Evolutionary conservation across 1,140 invertebrate genomes (phyloP).

Genomic region (Episyrphus balteatus): DNA sequence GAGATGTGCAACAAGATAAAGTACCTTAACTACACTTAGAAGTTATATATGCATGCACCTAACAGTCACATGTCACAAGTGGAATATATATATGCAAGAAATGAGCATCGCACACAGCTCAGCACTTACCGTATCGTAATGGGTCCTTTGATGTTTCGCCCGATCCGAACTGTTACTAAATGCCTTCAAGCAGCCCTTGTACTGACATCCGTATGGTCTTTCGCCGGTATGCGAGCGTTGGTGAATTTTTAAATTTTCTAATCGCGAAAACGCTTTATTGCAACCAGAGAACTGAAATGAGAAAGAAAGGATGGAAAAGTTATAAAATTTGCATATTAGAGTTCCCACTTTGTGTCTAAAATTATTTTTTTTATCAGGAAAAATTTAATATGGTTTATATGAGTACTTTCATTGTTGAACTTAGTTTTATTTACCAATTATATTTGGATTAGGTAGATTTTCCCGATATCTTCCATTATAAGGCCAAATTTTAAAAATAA

Average conservation of each 20-base stretch:
- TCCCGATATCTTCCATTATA: too few species aligned
- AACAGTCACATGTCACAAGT: not conserved
- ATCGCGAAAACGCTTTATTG: slow-evolving; percentile 82
- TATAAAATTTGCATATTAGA: slow-evolving; percentile 10
- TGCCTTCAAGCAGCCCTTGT: slow-evolving; percentile 75
- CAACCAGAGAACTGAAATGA: slow-evolving; percentile 76
- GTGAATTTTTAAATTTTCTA: slow-evolving; percentile 95
- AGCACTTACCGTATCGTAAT: slow-evolving; percentile 80
- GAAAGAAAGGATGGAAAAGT: slow-evolving; percentile 16
- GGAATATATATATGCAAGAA: not conserved
- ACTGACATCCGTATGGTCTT: slow-evolving; percentile 76
- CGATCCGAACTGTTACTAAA: slow-evolving; percentile 96
- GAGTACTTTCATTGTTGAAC: too few species aligned
- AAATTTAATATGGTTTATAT: too few species aligned
- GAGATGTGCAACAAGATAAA: not conserved
- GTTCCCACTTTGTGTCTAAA: too few species aligned
- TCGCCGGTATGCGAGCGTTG: slow-evolving; percentile 88
- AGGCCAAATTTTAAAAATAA: too few species aligned
- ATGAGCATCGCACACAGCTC: not conserved
- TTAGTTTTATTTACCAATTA: too few species aligned
- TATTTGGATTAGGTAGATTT: too few species aligned
- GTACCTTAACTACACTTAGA: too few species aligned
- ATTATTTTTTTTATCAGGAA: too few species aligned
- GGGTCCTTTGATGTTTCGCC: slow-evolving; percentile 93
- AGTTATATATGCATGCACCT: not conserved